Base-by-base conservation (phyloP, 2,888 invertebrate genomes). In the Noctua fimbriata region DNA sequence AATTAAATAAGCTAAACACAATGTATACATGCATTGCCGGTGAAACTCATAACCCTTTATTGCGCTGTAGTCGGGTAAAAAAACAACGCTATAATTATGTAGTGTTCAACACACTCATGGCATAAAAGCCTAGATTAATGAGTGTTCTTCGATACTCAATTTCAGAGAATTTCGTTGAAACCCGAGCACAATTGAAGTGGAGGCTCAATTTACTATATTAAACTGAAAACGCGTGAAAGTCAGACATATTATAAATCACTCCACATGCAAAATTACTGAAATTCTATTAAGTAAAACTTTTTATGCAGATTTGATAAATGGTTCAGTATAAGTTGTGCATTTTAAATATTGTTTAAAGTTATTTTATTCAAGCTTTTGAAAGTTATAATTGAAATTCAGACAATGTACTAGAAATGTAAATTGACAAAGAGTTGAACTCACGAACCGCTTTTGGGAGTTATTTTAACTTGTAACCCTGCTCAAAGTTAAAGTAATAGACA, bases 141-240 rank as follows among this genome's bases (percentile, higher is more conserved):
- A 41, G 21, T 21, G 69, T 66, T 72, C 81, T 75, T 47, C 69
- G 66, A 83, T 75, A 47, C 52, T 55, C 75, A 84, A 84, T 85
- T 75, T 65, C 14, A 52, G 52, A 65, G 49, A 52, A 80, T 73
- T 69, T 60, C 9, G 32, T 66, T 14, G 72, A 52, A 83, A 72
- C 65, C 36, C n/a, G 32, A 18, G 36, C 70, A 63, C 79, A 58
- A 58, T 44, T 74, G 21, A 41, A 63, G 47, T 63, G 18, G 16
- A 58, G 79, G 49, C 32, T 85, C 41, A 80, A 49, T 75, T 73
- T 70, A 73, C 65, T 49, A n/a, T n/a, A 60, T 66, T 47, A 47
- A 36, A 36, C 28, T 41, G 41, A 80, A 78, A 79, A 49, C 49
- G 21, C 6, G 49, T 79, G 32, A 65, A 79, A 65, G 18, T 65